These are phyloP conservation scores for Strigamia crassipes DNA, from an alignment of 2,888 invertebrate genomes.

Conservation along the genomic window DNA sequence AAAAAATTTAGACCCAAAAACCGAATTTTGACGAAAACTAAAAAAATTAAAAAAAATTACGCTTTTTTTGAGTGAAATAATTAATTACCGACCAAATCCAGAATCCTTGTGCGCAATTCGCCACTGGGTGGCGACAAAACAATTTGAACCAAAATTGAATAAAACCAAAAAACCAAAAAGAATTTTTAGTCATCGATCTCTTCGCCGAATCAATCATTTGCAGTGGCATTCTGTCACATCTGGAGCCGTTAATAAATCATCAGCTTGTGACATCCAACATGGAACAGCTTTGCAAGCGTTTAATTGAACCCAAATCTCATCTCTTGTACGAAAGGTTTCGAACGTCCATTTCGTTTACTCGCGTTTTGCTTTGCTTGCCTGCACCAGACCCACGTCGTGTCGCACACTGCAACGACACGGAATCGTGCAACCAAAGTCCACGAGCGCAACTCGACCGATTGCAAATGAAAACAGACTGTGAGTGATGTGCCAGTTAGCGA, in stretches of 20 bases:
- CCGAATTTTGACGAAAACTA: no score
- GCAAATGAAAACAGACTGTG: conserved; percentile 17
- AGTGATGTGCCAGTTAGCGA: conserved; percentile 39
- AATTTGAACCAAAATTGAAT: not conserved
- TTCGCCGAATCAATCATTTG: not conserved
- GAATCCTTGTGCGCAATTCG: no score
- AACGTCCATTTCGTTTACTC: not conserved
- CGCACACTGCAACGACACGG: not conserved
- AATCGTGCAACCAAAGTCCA: not conserved
- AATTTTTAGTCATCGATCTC: not conserved
- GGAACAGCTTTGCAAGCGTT: not conserved
- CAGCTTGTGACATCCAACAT: not conserved
- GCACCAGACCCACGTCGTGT: not conserved
- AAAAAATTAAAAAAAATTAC: no score
- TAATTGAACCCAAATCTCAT: not conserved
- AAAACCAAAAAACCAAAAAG: not conserved
- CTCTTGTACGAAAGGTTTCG: not conserved
- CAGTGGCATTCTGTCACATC: conserved; percentile 21
- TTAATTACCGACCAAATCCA: no score
- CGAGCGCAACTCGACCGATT: conserved; percentile 14
- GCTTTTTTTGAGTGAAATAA: no score
- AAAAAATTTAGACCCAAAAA: no score
- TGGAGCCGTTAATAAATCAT: conserved; percentile 13
- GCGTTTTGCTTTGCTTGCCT: not conserved
- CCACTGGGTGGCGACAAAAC: not conserved